These are phyloP conservation scores for Amphipyra berbera DNA, from an alignment of 2,888 invertebrate species.

Conservation along the genomic window DNA sequence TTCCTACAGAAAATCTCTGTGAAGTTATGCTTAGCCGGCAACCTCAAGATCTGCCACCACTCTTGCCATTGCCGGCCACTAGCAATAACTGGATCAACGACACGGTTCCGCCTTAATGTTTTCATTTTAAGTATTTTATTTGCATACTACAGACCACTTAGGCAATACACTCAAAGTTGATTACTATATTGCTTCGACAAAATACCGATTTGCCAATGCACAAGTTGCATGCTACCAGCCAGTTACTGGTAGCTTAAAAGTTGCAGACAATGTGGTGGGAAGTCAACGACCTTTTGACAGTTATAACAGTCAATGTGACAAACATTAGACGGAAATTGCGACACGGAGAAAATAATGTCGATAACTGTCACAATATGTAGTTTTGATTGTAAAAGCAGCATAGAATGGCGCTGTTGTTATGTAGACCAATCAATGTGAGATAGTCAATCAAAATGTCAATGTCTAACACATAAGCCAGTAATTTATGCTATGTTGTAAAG, in stretches of 20 bases:
- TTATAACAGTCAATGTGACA: constrained; percentile 18
- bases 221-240: constrained; percentile 46
- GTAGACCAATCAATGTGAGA: no score
- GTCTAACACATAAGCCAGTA: no score
- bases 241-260: constrained; percentile 32
- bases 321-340: not conserved
- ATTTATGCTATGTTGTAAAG: no score
- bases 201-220: constrained; percentile 46
- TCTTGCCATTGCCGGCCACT: no score
- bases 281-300: constrained; percentile 43
- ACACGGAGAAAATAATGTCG: not conserved
- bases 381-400: no score
- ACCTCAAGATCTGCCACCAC: no score
- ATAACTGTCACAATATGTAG: no score
- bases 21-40: no score
- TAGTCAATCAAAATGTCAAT: no score
- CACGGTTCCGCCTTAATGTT: not conserved
- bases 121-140: constrained; percentile 24
- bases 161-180: constrained; percentile 35
- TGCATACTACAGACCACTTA: constrained; percentile 27
- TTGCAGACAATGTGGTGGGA: constrained; percentile 27
- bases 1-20: no score
- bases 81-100: not conserved
- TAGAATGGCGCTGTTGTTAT: no score
- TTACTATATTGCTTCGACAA: constrained; percentile 51